A percentile compares a stretch with the other conserved stretches of the same genome.
These are phyloP conservation scores for Euleptes europaea DNA, from an alignment of 2,113 vertebrate genomes.

Conservation along the genomic window DNA sequence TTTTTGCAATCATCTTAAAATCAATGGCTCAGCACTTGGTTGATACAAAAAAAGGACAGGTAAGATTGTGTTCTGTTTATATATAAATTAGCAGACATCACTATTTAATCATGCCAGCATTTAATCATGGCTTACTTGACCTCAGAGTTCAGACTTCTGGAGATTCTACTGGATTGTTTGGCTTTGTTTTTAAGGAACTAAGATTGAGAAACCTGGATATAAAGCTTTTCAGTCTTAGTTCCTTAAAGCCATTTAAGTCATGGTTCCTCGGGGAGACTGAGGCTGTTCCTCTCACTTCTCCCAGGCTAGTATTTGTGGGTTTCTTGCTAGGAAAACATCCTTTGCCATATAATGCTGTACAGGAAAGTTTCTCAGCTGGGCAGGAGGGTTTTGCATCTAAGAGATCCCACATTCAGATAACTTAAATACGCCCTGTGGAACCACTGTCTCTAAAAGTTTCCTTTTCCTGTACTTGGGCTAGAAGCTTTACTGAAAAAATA, in stretches of 20 bases:
- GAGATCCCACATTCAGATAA: not conserved
- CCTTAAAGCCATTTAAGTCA: no score
- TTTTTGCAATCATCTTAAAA: slow-evolving; percentile 92
- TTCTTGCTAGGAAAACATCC: not conserved
- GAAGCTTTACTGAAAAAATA: no score
- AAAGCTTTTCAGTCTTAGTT: no score
- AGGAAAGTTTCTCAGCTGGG: not conserved
- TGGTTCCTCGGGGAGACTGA: not conserved
- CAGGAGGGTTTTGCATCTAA: not conserved
- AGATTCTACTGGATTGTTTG: no score
- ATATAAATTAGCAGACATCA: not conserved
- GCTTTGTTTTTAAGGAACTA: no score
- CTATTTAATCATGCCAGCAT: not conserved
- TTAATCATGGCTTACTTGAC: not conserved
- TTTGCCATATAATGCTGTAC: not conserved
- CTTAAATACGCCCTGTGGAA: not conserved
- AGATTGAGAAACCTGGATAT: no score
- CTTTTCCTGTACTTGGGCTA: not conserved
- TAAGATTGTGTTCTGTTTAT: slow-evolving; percentile 50
- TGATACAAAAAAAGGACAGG: slow-evolving; percentile 86
- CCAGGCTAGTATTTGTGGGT: not conserved
- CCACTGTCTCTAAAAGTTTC: not conserved
- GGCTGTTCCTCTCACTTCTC: not conserved
- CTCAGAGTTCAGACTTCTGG: not conserved
- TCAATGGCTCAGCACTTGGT: slow-evolving; percentile 94